Base-by-base conservation (phyloP, 2,888 invertebrate species). In the Philereme vetulata region DNA sequence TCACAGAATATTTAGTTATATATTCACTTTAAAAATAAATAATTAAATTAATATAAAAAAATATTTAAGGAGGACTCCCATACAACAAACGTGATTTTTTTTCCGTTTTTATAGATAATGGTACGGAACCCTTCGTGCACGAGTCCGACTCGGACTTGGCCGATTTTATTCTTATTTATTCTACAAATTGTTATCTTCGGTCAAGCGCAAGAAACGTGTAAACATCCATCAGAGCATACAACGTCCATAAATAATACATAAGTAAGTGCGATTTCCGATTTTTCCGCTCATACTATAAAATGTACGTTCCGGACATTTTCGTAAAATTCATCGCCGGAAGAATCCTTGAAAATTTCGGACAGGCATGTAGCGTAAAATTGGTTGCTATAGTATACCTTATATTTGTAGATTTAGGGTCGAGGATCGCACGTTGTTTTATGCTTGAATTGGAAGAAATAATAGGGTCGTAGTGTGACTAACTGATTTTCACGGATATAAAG, bases 301-400 rank as follows among this genome's bases (percentile, higher is more conserved):
- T 21, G 21, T 21, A 66, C 70, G 72, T 74, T 72, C 72, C 78
- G 77, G 78, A 78, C 77, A 89, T 90, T 90, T 90, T 88, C 86
- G 86, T 84, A 85, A 86, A 88, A 86, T 84, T 75, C 49, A 54
- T 48, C 40, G 51, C 76, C 76, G 77, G 72, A 62, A 51, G 46
- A 81, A 81, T 64, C 56, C 52, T 60, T 56, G 43, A 82, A 83
- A 85, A 83, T 82, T 81, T 79, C 78, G 84, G 77, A 78, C 76
- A 77, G 67, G 80, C 82, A 76, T 82, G 47, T 60, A 83, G 86
- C 89, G 86, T 86, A 82, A 90, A 91, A 90, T 90, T 89, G 90
- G 87, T 87, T 89, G 88, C 90, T 85, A 88, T 90, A 90, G 89
- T 88, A 84, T 60, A 62, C 59, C 55, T 36, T 59, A 59, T 36